Conservation (phyloP, 1,140 invertebrate species). For the Drosophila kanapiae region DNA sequence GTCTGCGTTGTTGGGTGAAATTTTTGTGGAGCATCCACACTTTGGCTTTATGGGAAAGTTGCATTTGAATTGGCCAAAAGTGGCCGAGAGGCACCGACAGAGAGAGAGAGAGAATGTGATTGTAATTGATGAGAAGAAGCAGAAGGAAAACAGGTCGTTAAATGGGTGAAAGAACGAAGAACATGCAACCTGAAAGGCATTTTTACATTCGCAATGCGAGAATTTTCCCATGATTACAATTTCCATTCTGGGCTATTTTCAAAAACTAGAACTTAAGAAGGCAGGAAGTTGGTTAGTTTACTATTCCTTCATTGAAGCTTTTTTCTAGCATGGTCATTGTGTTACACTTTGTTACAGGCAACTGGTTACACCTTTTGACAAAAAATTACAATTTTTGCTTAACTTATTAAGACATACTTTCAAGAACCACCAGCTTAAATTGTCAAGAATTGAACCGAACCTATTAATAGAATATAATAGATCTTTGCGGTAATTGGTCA, state of each 20-base stretch:
- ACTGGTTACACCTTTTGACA: not conserved
- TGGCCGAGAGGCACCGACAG: conserved; percentile 9
- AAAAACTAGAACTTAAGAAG: not conserved
- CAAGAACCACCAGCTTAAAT: not conserved
- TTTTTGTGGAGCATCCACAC: conserved; percentile 39
- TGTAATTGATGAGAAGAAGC: conserved; percentile 35
- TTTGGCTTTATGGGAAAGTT: conserved; percentile 54
- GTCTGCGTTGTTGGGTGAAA: conserved; percentile 37
- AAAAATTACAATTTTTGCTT: not conserved
- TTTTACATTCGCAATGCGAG: conserved; percentile 11
- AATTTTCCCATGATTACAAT: conserved; percentile 28
- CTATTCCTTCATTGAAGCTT: not conserved
- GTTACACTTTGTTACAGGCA: not conserved
- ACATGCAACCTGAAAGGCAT: conserved; percentile 14
- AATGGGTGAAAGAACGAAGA: conserved; percentile 23
- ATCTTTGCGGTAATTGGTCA: not conserved
- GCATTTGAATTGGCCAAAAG: conserved; percentile 48
- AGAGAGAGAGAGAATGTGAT: conserved; percentile 33
- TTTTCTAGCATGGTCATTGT: not conserved
- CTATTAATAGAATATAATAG: not conserved
- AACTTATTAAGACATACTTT: not conserved
- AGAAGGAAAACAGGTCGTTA: conserved; percentile 42
- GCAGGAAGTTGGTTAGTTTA: not conserved
- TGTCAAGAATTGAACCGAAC: not conserved
- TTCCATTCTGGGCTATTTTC: not conserved